Evolutionary conservation across 1,140 invertebrate genomes (phyloP).

Genomic region (Gonioctena quinquepunctata): DNA sequence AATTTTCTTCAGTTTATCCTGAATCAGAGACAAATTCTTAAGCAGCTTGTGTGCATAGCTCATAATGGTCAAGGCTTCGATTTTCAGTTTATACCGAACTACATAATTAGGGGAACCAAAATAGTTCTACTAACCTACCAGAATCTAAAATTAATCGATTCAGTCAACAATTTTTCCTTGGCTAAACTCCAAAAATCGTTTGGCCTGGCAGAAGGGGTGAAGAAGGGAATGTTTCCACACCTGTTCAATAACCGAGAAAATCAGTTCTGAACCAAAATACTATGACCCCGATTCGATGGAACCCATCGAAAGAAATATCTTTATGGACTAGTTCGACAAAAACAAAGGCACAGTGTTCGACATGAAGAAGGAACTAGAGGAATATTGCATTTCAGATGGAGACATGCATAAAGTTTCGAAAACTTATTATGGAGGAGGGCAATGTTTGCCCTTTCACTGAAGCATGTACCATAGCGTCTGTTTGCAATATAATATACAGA

Average conservation of each 20-base stretch:
- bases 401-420: no score
- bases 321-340: no score
- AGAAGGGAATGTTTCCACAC: conserved; percentile 39
- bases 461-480: conserved; percentile 13
- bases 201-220: background rate
- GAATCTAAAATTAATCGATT: background rate
- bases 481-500: conserved; percentile 16
- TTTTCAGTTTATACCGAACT: conserved; percentile 8
- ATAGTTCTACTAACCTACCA: background rate
- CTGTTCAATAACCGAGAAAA: conserved; percentile 33
- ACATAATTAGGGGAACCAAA: background rate
- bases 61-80: conserved; percentile 1
- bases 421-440: no score
- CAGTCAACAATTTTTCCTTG: background rate
- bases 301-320: no score
- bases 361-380: no score
- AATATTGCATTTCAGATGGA: no score
- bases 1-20: background rate
- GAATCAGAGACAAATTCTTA: background rate
- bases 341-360: no score
- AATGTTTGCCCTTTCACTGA: no score
- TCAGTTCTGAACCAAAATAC: conserved; percentile 23
- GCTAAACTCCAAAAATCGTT: conserved; percentile 21
- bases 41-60: background rate
- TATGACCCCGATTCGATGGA: conserved; percentile 19